Evolutionary conservation across 2,888 invertebrate genomes (phyloP), one percentile per base, ranked within the genome.

Genomic region (Podotricha telesiphe): DNA sequence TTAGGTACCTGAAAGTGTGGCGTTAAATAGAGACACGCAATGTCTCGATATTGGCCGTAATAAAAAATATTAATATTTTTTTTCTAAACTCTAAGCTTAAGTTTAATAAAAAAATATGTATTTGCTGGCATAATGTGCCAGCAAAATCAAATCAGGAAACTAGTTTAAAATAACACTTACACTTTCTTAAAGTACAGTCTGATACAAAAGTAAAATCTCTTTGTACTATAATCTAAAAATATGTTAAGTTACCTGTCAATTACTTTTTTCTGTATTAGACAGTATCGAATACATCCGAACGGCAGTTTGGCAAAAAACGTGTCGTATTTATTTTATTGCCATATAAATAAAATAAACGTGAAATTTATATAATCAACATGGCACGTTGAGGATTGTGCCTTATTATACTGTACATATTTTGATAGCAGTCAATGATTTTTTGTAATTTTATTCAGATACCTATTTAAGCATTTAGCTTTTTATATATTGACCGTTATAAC

Each of bases 271-370:
- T 53, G 34, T 53, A n/a, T 17, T 4, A 53, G 53, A 53, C 53
- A 53, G 17, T 53, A 53, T 51, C 22, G 22, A 15, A 51, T 15
- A 15, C 28, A 11, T 53, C 10, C 0, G 15, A n/a, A 42, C 7
- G 13, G 11, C 42, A 42, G 42, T 42, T 11, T 7, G 42, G 42
- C n/a, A 28, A 53, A 28, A 11, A 53, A 34, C 42, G 34, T 34
- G 28, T 28, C 10, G 4, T 53, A 17, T 34, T 34, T n/a, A 28
- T 53, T 53, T 28, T 10, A 53, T 53, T 2, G 15, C 10, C 4
- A 34, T 53, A 53, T 34, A 34, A 53, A 53, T 53, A 53, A 53
- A 28, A 53, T 34, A 17, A 53, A 34, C 53, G 53, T 34, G 53
- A 17, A 28, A n/a, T 34, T 53, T 53, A 53, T 53, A 34, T 34